Evolutionary conservation across 2,888 invertebrate genomes (phyloP).

Genomic region (Apomyelois bistriatella): DNA sequence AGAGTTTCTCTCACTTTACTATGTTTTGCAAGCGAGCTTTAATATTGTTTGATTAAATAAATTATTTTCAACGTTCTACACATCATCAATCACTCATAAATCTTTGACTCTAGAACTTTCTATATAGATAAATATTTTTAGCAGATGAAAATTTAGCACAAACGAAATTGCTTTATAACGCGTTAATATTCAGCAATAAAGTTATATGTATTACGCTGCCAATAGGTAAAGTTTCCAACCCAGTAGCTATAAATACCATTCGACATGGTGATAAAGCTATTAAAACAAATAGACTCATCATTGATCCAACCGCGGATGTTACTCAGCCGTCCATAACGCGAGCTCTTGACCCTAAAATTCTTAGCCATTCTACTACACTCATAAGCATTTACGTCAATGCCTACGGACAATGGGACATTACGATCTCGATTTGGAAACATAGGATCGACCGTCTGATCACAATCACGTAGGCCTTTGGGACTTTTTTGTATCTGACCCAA

Average conservation of each 20-base stretch:
- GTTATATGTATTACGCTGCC: too few species aligned
- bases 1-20: too few species aligned
- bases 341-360: neutral
- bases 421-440: neutral
- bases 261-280: neutral
- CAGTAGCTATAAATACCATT: neutral
- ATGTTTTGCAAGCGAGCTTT: too few species aligned
- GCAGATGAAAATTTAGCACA: too few species aligned
- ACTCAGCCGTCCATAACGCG: neutral
- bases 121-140: too few species aligned
- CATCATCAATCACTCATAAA: too few species aligned
- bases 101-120: too few species aligned
- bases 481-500: neutral
- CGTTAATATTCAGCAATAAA: too few species aligned
- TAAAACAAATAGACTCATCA: neutral
- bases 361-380: neutral
- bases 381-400: neutral
- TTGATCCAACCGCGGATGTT: neutral
- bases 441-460: neutral
- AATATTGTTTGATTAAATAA: too few species aligned
- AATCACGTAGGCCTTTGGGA: slow-evolving; percentile 5
- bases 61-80: too few species aligned
- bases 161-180: too few species aligned
- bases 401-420: neutral
- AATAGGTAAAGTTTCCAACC: too few species aligned